A percentile compares a stretch with the other conserved stretches of the same genome.
phyloP scores from a whole-genome alignment of 2,113 vertebrate genomes.

The Mungos mungo region DNA sequence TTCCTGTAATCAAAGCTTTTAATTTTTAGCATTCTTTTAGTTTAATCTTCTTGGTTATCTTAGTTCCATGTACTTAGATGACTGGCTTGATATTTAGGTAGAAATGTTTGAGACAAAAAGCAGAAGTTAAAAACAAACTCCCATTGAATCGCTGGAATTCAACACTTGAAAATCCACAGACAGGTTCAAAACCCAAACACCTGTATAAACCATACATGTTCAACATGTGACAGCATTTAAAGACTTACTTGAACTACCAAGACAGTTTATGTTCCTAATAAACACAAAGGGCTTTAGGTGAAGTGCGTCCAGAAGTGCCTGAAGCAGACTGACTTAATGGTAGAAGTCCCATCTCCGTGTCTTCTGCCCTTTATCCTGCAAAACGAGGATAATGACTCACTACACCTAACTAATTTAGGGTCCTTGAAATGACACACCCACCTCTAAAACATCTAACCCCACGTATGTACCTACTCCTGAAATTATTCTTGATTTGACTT shows the following conservation, averaged over 20 bases:
- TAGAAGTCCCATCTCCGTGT: neutral
- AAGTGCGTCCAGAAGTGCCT: neutral
- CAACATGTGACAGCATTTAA: neutral
- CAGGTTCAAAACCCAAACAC: neutral
- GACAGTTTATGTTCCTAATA: neutral
- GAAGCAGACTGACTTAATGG: neutral
- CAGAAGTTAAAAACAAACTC: neutral
- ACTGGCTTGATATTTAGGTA: neutral
- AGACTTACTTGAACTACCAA: neutral
- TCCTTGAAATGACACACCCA: neutral
- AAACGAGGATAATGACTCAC: neutral
- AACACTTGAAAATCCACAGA: neutral
- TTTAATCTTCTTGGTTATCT: neutral
- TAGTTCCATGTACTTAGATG: neutral
- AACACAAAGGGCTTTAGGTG: neutral
- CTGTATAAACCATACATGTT: neutral
- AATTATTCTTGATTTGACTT: neutral
- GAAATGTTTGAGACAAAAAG: slow-evolving; percentile 2
- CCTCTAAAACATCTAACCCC: neutral
- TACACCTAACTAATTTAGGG: neutral
- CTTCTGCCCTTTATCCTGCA: neutral
- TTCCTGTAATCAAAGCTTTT: neutral
- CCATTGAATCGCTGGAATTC: neutral
- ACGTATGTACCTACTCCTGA: neutral
- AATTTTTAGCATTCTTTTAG: neutral